Conservation (phyloP, 2,888 invertebrate genomes). For the Polyommatus icarus region DNA sequence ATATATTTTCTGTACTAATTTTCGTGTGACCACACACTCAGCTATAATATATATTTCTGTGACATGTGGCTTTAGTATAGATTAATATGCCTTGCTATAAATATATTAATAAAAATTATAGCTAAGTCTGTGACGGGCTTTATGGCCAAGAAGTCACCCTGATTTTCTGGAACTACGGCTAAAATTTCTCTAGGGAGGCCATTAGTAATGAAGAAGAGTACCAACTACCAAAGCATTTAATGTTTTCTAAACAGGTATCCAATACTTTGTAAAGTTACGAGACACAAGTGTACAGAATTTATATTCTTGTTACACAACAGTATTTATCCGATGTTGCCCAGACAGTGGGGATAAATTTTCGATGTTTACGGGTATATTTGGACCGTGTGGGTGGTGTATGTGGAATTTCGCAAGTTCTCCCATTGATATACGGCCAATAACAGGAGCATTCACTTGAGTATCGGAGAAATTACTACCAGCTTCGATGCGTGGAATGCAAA, state of each 20-base stretch:
- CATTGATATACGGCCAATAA: slow-evolving; percentile 19
- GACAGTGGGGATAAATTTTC: slow-evolving; percentile 44
- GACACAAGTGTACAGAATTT: slow-evolving; percentile 10
- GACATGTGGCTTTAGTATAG: too few relatives aligned
- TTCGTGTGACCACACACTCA: too few relatives aligned
- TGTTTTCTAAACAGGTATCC: not conserved
- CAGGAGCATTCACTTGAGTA: not conserved
- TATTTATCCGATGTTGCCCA: slow-evolving; percentile 17
- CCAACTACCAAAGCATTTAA: not conserved
- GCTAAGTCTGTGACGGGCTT: too few relatives aligned
- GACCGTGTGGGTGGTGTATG: slow-evolving; percentile 41
- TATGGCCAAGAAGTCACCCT: not conserved
- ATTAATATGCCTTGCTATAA: too few relatives aligned
- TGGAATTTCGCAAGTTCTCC: slow-evolving; percentile 20
- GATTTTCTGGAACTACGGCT: not conserved
- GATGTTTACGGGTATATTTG: slow-evolving; percentile 52
- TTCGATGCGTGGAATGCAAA: not conserved
- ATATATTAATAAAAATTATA: too few relatives aligned
- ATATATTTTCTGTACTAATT: too few relatives aligned
- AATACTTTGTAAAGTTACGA: not conserved
- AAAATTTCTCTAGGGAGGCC: not conserved
- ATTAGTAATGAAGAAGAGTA: not conserved
- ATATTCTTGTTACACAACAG: not conserved
- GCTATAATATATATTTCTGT: too few relatives aligned
- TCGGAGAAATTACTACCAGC: not conserved